phyloP scores from a whole-genome alignment of 2,113 vertebrate species.

The Hipposideros armiger region DNA sequence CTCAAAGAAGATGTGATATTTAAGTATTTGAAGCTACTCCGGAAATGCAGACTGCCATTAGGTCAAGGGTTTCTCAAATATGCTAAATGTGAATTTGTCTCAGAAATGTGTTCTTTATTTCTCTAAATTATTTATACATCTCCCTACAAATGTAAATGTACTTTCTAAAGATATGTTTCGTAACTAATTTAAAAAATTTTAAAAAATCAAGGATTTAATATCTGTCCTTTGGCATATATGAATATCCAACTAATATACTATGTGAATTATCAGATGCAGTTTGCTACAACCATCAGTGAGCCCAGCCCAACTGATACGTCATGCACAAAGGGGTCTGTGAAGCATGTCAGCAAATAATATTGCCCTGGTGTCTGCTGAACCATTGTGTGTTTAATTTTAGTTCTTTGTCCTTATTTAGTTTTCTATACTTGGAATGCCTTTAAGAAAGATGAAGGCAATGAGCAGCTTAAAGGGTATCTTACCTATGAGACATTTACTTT shows the following conservation, averaged over 20 bases:
- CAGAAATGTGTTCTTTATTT: constrained; percentile 41
- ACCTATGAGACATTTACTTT: not conserved
- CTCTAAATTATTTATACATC: not conserved
- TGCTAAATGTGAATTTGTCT: not conserved
- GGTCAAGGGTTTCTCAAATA: constrained; percentile 41
- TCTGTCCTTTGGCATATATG: not conserved
- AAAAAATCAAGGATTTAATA: not conserved
- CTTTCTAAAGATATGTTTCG: not conserved
- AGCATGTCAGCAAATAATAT: not conserved
- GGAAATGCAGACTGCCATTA: not conserved
- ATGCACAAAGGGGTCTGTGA: not conserved
- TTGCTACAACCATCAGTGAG: not conserved
- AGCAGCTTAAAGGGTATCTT: not conserved
- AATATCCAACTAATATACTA: not conserved
- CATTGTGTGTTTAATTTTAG: constrained; percentile 8
- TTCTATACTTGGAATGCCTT: not conserved
- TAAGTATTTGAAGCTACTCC: not conserved
- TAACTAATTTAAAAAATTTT: not conserved
- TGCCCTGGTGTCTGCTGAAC: not conserved
- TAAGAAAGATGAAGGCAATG: not conserved
- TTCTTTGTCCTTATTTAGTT: not conserved
- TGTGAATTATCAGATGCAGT: not conserved
- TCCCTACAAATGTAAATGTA: not conserved
- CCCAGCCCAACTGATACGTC: not conserved
- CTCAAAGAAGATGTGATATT: not conserved